Evolutionary conservation across 2,797 vertebrate genomes (phyloP), one percentile per base, ranked within the genome.

Genomic region (Eidolon dupreanum): DNA sequence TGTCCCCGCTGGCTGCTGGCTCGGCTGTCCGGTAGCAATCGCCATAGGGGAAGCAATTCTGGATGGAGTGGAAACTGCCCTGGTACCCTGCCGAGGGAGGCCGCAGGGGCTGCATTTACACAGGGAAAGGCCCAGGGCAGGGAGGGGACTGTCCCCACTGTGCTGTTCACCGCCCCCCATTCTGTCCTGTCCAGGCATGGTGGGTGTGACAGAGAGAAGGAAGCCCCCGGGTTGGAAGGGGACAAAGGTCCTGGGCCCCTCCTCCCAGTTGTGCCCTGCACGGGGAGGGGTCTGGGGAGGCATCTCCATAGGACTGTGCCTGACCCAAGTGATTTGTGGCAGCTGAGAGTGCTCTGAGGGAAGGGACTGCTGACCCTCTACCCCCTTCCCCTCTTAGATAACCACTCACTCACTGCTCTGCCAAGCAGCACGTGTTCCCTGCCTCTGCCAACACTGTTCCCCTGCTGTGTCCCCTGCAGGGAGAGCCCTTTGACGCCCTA

Each of bases 1-100:
- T 98, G 73, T 99, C 98, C 97, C 99, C 95, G 59, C 98, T 96
- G 93, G 99, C 98, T 87, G 98, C 97, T 96, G 99, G 99, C 96
- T 99, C 99, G 95, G 99, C 98, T 6, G 97, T 97, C 98, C 99
- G 99, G 99, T 99, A 99, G 96, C 99, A 99, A 97, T 99, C 99
- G 46, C 99, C 99, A 0, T 99, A 99, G 98, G 99, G 99, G 98
- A 99, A 99, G 98, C 99, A 99, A 97, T 99, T 99, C 97, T 99
- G 98, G 98, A 99, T 98, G 93, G 99, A 98, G 96, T 99, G 99
- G 98, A 99, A 99, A 98, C 99, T 99, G 98, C 99, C 99, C 98
- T 99, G 99, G 98, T 99, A 99, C 98, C 99, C 99, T 99, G 98
- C 63, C 96, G 97, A 97, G 81, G 96, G 92, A 97, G 43, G 61